A percentile compares a stretch with the other conserved stretches of the same genome.
phyloP scores from a whole-genome alignment of 2,797 vertebrate genomes.

The Epinephelus malabaricus region DNA sequence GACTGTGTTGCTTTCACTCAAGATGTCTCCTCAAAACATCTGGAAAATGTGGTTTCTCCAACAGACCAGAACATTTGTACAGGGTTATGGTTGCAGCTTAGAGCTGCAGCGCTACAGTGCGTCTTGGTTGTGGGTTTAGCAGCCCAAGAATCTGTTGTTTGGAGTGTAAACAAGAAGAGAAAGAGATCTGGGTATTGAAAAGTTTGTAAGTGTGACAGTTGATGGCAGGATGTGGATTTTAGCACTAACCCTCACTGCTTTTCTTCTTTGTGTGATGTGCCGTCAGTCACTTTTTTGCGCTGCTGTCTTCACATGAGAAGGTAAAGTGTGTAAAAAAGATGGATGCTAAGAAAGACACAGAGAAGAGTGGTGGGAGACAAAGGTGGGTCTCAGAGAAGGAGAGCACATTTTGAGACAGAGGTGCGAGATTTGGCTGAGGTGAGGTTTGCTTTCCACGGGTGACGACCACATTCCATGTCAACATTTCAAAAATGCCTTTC shows the following conservation, averaged over 20 bases:
- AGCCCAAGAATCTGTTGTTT: constrained; percentile 28
- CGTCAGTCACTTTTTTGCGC: constrained; percentile 24
- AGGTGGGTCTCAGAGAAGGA: constrained; percentile 56
- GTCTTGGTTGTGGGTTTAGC: constrained; percentile 12
- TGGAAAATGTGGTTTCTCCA: constrained; percentile 70
- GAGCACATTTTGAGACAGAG: constrained; percentile 71
- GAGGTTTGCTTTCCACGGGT: constrained; percentile 75
- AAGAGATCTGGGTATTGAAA: constrained; percentile 1
- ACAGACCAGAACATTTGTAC: constrained; percentile 60
- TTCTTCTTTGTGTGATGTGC: constrained; percentile 3
- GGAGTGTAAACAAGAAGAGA: constrained; percentile 25
- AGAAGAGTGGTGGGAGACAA: constrained; percentile 39
- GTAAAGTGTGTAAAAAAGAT: constrained; percentile 1
- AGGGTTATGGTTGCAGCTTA: constrained; percentile 25
- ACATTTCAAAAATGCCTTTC: constrained; percentile 64
- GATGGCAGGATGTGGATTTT: constrained; percentile 64
- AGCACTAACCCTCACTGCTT: constrained; percentile 18
- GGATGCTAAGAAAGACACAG: background rate
- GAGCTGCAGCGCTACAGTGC: constrained; percentile 12
- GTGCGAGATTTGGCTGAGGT: constrained; percentile 73
- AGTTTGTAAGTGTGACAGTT: constrained; percentile 45
- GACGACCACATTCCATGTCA: constrained; percentile 76
- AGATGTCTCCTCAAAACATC: constrained; percentile 72
- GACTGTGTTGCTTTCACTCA: constrained; percentile 52
- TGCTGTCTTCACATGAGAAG: constrained; percentile 11